These are phyloP conservation scores for Euspilapteryx auroguttella DNA, from an alignment of 2,888 invertebrate genomes.

Conservation along the genomic window DNA sequence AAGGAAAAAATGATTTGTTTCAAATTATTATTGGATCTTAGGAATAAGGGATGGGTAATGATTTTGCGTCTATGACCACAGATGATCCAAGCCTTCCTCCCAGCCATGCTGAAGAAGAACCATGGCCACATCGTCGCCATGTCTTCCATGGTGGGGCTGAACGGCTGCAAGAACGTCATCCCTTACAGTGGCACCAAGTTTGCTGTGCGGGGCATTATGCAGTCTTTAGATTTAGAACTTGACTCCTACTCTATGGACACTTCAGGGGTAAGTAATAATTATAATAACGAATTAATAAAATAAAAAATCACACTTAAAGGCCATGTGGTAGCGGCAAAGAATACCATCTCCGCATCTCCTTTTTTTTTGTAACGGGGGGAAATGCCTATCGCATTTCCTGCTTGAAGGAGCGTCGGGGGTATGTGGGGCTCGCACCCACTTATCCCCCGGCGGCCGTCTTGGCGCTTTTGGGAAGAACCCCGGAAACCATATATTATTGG, in stretches of 20 bases:
- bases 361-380: no score
- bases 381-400: no score
- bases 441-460: no score
- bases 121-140: conserved; percentile 74
- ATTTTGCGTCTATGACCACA: no score
- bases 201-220: conserved; percentile 82
- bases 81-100: conserved; percentile 75
- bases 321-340: neutral
- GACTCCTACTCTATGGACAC: conserved; percentile 46
- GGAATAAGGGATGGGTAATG: no score
- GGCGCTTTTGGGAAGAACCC: no score
- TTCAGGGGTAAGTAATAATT: conserved; percentile 21
- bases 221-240: conserved; percentile 75
- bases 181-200: conserved; percentile 83
- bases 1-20: no score
- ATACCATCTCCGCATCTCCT: no score
- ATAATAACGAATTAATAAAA: neutral
- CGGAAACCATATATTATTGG: no score
- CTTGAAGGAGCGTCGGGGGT: no score
- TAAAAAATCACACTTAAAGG: neutral
- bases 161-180: conserved; percentile 71
- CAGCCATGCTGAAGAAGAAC: conserved; percentile 69
- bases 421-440: no score
- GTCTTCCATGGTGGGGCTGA: conserved; percentile 75
- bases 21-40: no score